Base-by-base conservation (phyloP, 2,797 vertebrate genomes). In the Sebastes itinus region DNA sequence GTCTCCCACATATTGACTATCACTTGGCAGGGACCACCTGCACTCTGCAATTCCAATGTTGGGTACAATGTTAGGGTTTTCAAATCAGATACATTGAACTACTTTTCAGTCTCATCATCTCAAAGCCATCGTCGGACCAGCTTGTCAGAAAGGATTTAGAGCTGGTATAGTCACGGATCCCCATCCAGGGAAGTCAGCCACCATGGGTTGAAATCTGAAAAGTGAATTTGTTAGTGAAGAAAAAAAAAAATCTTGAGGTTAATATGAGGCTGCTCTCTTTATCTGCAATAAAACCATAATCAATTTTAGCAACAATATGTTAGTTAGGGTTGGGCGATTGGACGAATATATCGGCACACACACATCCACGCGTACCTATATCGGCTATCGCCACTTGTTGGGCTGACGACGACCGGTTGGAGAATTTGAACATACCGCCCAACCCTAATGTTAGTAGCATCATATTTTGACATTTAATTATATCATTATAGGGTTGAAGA, bases 1-100 rank as follows among this genome's bases (percentile, higher is more conserved):
- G 97, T 99, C 98, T 99, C 99, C 99, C 99, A 99, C 96, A 95
- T 96, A 97, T 96, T 98, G 97, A 99, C 96, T 97, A 99, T 97
- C 96, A 99, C 98, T 96, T 99, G 98, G 92, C 96, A 96, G 95
- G 97, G 97, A 93, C 95, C 98, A 95, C 92, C 96, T 94, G 96
- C 96, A 95, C 92, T 98, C 99, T 99, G 98, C 94, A 99, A 99
- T 91, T 93, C 81, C 95, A 96, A 96, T 83, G 91, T 94, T 94
- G 86, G 89, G 91, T 80, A 95, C 81, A 92, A 60, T 77, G 92
- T 95, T 96, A 96, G 88, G 86, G 77, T 87, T 90, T 88, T 89
- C 85, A 92, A n/a, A 81, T 92, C 72, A 92, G 75, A 89, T 52
- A 89, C 82, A 93, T 62, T 68, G 35, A 59, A 79, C 76, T 80